Evolutionary conservation across 2,888 invertebrate genomes (phyloP).

Genomic region (Trachelus stipa): DNA sequence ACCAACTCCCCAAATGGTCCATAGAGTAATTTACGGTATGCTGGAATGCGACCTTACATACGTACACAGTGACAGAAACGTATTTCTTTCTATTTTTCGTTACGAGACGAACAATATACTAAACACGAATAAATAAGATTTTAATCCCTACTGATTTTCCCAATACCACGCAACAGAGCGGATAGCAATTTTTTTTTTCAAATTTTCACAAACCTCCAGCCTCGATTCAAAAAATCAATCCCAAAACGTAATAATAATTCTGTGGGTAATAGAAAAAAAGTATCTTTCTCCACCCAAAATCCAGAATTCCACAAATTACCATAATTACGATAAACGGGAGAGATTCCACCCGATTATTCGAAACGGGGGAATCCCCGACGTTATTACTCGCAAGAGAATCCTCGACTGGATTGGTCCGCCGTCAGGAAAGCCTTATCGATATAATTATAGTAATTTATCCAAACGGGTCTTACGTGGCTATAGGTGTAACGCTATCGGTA

Average conservation of each 20-base stretch:
- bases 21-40: conserved; percentile 38
- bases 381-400: not conserved
- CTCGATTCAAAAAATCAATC: not conserved
- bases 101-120: not conserved
- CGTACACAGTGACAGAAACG: not conserved
- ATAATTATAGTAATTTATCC: not conserved
- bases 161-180: no score
- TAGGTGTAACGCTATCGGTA: not conserved
- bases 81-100: not conserved
- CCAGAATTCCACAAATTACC: not conserved
- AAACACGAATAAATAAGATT: not conserved
- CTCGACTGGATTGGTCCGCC: not conserved
- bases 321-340: not conserved
- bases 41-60: conserved; percentile 22
- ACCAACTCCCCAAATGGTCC: conserved; percentile 15
- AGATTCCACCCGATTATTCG: not conserved
- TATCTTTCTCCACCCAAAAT: not conserved
- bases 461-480: not conserved
- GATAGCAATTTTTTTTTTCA: no score
- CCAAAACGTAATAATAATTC: not conserved
- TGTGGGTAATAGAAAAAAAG: not conserved
- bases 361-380: not conserved
- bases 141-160: no score
- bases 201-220: no score
- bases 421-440: not conserved